Conservation (phyloP, 2,888 invertebrate genomes). For the Pediacus dermestoides region DNA sequence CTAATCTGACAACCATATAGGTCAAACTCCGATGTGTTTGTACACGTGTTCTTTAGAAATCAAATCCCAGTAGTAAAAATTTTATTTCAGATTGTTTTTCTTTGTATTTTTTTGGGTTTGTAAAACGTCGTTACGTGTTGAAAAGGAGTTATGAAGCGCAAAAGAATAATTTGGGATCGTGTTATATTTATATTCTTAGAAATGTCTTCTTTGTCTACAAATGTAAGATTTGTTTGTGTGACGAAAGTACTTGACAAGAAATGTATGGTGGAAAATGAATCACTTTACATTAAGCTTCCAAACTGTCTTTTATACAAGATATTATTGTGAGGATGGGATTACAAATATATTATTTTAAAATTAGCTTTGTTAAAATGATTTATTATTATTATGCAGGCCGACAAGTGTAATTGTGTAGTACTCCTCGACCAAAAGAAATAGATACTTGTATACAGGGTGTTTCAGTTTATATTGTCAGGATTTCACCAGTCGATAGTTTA, state of each 20-base stretch:
- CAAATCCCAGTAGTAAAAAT: constrained; percentile 22
- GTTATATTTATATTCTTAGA: constrained; percentile 31
- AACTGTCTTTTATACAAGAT: constrained; percentile 28
- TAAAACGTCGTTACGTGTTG: constrained; percentile 13
- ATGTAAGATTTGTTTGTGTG: constrained; percentile 26
- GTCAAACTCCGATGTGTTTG: constrained; percentile 26
- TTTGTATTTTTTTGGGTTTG: constrained; percentile 10
- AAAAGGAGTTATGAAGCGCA: constrained; percentile 20
- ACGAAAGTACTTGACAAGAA: constrained; percentile 30
- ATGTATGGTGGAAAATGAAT: constrained; percentile 30
- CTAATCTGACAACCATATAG: constrained; percentile 20
- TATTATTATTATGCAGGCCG: not conserved
- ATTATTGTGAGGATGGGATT: too few relatives aligned
- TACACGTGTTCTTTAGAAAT: constrained; percentile 24
- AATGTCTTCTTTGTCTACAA: constrained; percentile 24
- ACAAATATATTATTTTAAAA: not conserved
- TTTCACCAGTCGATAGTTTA: too few relatives aligned
- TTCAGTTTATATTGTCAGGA: too few relatives aligned
- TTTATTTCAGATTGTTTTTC: constrained; percentile 14
- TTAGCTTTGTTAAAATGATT: not conserved
- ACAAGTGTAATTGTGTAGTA: too few relatives aligned
- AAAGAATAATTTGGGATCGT: constrained; percentile 20
- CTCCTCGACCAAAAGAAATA: too few relatives aligned
- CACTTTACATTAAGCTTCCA: constrained; percentile 25
- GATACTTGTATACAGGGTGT: not conserved